phyloP scores from a whole-genome alignment of 2,113 vertebrate genomes.

The Chinchilla lanigera region DNA sequence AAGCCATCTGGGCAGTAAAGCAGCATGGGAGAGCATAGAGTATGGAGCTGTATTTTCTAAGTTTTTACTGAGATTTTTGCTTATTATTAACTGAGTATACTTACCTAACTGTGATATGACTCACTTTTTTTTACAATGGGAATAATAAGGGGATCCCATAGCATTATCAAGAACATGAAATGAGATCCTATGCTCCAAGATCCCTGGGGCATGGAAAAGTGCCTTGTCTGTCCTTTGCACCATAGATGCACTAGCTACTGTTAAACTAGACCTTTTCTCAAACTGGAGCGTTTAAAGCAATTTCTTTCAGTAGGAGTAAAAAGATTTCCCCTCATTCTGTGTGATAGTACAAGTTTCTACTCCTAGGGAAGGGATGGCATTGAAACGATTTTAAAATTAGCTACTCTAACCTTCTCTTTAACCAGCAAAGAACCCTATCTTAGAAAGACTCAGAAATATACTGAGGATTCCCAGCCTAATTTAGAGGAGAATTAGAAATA shows the following conservation, averaged over 20 bases:
- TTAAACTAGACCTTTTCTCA: neutral
- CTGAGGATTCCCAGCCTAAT: neutral
- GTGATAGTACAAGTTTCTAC: neutral
- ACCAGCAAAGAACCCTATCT: neutral
- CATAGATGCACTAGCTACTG: neutral
- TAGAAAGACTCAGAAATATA: neutral
- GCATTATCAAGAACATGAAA: neutral
- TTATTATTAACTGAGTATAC: neutral
- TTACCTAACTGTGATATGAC: neutral
- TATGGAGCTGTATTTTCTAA: neutral
- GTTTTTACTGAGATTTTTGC: neutral
- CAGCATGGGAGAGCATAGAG: neutral
- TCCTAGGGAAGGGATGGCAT: neutral
- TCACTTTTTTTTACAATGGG: slow-evolving; percentile 9
- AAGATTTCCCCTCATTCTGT: neutral
- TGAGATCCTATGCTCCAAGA: neutral
- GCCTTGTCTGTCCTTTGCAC: neutral
- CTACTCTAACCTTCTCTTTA: neutral
- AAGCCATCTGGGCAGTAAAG: neutral
- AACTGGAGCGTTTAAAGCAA: neutral
- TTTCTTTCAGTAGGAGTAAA: neutral
- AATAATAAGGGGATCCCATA: neutral
- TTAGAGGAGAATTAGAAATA: neutral
- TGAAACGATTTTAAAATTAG: neutral
- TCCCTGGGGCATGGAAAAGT: neutral